Evolutionary conservation across 2,888 invertebrate species (phyloP).

Genomic region (Dermolepida albohirtum): DNA sequence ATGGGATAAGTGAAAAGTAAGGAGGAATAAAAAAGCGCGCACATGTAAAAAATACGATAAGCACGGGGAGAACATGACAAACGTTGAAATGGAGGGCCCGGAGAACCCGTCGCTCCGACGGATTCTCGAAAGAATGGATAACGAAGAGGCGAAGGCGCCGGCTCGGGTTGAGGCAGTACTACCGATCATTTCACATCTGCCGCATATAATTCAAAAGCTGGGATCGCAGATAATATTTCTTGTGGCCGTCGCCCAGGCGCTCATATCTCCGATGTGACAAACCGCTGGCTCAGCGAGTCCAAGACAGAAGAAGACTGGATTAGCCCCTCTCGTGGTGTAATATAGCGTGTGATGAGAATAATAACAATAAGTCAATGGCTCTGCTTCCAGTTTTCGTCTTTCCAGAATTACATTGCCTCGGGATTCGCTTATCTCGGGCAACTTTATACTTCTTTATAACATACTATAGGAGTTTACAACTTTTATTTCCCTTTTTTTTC

Average conservation of each 20-base stretch:
- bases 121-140: constrained; percentile 10
- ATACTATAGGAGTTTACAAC: constrained; percentile 42
- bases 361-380: constrained; percentile 64
- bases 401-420: constrained; percentile 53
- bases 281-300: constrained; percentile 63
- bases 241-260: constrained; percentile 54
- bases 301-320: constrained; percentile 55
- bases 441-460: constrained; percentile 50
- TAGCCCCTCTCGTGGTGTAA: constrained; percentile 62
- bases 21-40: constrained; percentile 35
- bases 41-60: constrained; percentile 36
- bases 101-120: constrained; percentile 42
- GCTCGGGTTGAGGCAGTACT: constrained; percentile 12
- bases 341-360: constrained; percentile 65
- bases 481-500: constrained; percentile 33
- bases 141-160: constrained; percentile 20
- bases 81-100: constrained; percentile 48
- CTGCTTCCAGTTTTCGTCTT: constrained; percentile 53
- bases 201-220: constrained; percentile 62
- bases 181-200: constrained; percentile 57
- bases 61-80: constrained; percentile 48
- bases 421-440: constrained; percentile 56
- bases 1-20: constrained; percentile 45
- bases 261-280: constrained; percentile 64
- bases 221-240: constrained; percentile 62